These are phyloP conservation scores for Dasysyrphus albostriatus DNA, from an alignment of 2,888 invertebrate genomes.

Conservation along the genomic window DNA sequence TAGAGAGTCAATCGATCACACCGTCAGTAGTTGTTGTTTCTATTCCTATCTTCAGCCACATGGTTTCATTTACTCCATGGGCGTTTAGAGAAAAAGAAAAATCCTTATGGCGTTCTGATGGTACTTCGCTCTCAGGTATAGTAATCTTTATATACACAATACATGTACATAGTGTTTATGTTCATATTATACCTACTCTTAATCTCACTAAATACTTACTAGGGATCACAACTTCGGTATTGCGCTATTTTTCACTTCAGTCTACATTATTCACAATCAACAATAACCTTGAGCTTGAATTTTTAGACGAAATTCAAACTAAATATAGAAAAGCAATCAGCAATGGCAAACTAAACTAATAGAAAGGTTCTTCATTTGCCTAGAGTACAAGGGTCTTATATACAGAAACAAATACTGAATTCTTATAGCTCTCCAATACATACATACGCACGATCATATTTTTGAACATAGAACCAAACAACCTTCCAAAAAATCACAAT, in stretches of 20 bases:
- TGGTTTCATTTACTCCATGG: neutral
- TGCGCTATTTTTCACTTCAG: neutral
- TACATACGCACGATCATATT: neutral
- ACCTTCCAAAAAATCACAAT: neutral
- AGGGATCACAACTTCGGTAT: neutral
- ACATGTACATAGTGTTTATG: neutral
- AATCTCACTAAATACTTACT: neutral
- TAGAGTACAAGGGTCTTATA: neutral
- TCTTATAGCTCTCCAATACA: neutral
- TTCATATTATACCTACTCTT: neutral
- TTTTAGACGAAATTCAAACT: neutral
- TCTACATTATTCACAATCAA: neutral
- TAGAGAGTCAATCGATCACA: slow-evolving; percentile 58
- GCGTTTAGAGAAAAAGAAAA: neutral
- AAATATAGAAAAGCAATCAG: slow-evolving; percentile 4
- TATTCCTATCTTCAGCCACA: neutral
- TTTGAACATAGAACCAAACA: neutral
- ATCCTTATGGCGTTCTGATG: neutral
- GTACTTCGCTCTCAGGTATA: neutral
- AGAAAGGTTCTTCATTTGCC: neutral
- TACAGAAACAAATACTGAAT: no score
- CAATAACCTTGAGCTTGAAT: neutral
- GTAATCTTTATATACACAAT: neutral
- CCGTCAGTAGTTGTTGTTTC: neutral
- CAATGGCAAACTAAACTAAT: neutral